These are phyloP conservation scores for Lydus trimaculatus DNA, from an alignment of 2,888 invertebrate genomes.

Conservation along the genomic window DNA sequence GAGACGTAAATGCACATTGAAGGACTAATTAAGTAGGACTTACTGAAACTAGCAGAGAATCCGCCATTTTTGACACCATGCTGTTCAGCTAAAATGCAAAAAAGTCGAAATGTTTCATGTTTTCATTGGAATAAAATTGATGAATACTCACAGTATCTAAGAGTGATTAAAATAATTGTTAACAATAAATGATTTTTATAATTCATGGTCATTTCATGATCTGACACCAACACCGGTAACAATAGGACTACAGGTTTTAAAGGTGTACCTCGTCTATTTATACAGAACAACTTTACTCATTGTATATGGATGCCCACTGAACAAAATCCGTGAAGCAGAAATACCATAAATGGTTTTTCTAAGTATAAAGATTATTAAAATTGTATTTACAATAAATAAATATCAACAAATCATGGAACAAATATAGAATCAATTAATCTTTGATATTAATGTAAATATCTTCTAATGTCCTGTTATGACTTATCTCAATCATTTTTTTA, in stretches of 20 bases:
- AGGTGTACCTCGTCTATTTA: constrained; percentile 25
- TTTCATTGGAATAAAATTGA: neutral
- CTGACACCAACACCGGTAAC: constrained; percentile 18
- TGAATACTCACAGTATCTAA: constrained; percentile 26
- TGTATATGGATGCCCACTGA: constrained; percentile 7
- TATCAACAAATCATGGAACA: neutral
- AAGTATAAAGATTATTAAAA: constrained; percentile 14
- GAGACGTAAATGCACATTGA: neutral
- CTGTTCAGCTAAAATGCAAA: constrained; percentile 22
- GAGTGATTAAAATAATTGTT: constrained; percentile 14
- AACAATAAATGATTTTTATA: constrained; percentile 24
- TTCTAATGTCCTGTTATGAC: neutral
- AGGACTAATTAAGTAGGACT: constrained; percentile 14
- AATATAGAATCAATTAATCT: neutral
- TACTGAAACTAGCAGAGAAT: constrained; percentile 29
- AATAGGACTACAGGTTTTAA: constrained; percentile 24
- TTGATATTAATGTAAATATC: neutral
- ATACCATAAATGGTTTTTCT: constrained; percentile 23
- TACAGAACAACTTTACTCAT: constrained; percentile 11
- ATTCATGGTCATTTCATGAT: constrained; percentile 29
- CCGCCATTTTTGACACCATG: constrained; percentile 24
- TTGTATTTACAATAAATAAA: neutral
- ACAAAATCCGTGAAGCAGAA: constrained; percentile 7
- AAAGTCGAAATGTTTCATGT: neutral
- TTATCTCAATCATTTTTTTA: neutral